Evolutionary conservation across 2,113 vertebrate genomes (phyloP).

Genomic region (Rutilus rutilus): DNA sequence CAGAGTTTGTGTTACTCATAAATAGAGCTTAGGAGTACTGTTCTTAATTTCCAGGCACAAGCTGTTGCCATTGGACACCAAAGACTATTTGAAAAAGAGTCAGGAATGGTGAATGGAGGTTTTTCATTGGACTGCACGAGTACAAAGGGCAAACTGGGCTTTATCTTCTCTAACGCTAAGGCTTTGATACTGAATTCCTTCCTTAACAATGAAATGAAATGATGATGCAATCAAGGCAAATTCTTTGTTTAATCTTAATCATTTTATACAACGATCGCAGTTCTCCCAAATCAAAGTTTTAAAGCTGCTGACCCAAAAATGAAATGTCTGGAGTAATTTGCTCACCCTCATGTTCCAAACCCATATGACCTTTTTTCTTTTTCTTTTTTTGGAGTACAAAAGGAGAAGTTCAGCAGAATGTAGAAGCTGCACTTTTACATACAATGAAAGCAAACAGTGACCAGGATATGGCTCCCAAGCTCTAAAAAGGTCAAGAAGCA

Average conservation of each 20-base stretch:
- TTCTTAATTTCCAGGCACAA: conserved; percentile 46
- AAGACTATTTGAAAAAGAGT: conserved; percentile 51
- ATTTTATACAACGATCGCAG: neutral
- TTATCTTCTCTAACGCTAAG: conserved; percentile 34
- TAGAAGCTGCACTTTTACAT: neutral
- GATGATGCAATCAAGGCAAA: conserved; percentile 22
- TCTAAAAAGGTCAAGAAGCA: neutral
- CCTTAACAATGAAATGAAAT: conserved; percentile 7
- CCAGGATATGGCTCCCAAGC: neutral
- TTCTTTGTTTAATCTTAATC: neutral
- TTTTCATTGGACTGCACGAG: conserved; percentile 45
- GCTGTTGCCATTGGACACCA: conserved; percentile 59
- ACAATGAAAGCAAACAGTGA: neutral
- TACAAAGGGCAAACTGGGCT: conserved; percentile 46
- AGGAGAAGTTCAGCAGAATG: neutral
- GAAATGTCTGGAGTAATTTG: neutral
- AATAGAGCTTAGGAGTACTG: conserved; percentile 44
- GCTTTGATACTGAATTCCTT: conserved; percentile 44
- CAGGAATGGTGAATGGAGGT: conserved; percentile 36
- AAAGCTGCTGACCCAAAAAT: neutral
- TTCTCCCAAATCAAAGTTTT: neutral
- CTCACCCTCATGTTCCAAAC: neutral
- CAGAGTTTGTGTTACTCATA: conserved; percentile 36
- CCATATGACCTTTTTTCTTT: neutral
- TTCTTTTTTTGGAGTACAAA: neutral